Conservation (phyloP, 2,888 invertebrate species). For the Cataglyphis rosenhaueri region DNA sequence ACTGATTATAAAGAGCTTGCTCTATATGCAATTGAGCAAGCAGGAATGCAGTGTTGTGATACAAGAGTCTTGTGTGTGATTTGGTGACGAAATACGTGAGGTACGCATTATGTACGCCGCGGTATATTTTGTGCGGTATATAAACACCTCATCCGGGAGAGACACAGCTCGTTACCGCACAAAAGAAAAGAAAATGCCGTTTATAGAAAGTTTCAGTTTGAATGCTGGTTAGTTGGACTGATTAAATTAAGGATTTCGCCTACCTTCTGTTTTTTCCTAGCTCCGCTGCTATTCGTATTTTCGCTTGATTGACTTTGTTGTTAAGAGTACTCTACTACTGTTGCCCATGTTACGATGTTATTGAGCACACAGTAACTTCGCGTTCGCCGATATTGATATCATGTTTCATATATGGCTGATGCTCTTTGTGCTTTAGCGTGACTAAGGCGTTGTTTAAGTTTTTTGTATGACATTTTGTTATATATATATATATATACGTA, state of each 20-base stretch:
- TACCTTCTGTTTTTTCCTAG: slow-evolving; percentile 28
- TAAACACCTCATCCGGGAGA: slow-evolving; percentile 38
- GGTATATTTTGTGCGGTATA: slow-evolving; percentile 38
- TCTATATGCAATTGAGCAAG: slow-evolving; percentile 43
- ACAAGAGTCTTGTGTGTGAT: slow-evolving; percentile 64
- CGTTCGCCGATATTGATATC: slow-evolving; percentile 43
- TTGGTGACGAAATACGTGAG: slow-evolving; percentile 43
- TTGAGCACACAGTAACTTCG: slow-evolving; percentile 48
- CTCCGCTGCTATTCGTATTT: slow-evolving; percentile 40
- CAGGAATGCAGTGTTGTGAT: slow-evolving; percentile 63
- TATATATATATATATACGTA: slow-evolving; percentile 55
- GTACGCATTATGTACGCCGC: slow-evolving; percentile 50
- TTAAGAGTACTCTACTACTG: slow-evolving; percentile 30
- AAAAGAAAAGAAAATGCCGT: slow-evolving; percentile 42
- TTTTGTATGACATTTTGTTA: slow-evolving; percentile 58
- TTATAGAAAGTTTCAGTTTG: slow-evolving; percentile 58
- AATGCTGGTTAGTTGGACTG: slow-evolving; percentile 61
- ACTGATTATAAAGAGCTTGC: slow-evolving; percentile 3
- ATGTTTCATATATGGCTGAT: slow-evolving; percentile 47
- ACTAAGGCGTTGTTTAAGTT: slow-evolving; percentile 56
- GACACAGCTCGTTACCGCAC: slow-evolving; percentile 23
- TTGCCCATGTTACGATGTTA: slow-evolving; percentile 48
- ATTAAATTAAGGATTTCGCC: slow-evolving; percentile 50
- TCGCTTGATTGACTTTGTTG: slow-evolving; percentile 42
- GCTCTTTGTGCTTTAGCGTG: slow-evolving; percentile 47